Percentiles rank a stretch among this genome's conserved stretches.
Conservation (phyloP, 1,140 invertebrate species). For the Eubasilissa regina region DNA sequence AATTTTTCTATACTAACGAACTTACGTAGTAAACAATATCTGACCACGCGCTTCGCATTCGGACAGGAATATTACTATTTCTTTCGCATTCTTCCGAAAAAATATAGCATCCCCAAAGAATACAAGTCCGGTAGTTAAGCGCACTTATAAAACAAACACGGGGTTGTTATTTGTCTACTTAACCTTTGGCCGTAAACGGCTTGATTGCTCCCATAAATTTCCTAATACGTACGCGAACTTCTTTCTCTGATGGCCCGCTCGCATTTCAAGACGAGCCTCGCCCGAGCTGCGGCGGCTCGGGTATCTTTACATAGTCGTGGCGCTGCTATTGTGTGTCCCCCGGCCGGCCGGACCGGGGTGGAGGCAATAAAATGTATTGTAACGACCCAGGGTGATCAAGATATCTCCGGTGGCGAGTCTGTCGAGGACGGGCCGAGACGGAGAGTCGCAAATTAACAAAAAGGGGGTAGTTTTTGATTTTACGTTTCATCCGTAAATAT, state of each 20-base stretch:
- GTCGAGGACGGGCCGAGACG: not conserved
- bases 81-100: no score
- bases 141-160: constrained; percentile 11
- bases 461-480: no score
- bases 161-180: constrained; percentile 17
- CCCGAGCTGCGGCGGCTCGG: no score
- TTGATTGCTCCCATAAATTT: constrained; percentile 21
- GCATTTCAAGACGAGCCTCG: not conserved
- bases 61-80: no score
- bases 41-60: no score
- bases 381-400: constrained; percentile 22
- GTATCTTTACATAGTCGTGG: no score
- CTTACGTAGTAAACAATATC: no score
- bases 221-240: constrained; percentile 12
- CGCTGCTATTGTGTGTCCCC: no score
- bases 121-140: not conserved
- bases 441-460: no score
- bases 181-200: constrained; percentile 15
- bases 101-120: constrained; percentile 4
- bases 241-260: not conserved
- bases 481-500: no score
- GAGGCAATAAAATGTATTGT: constrained; percentile 20
- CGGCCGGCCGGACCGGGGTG: not conserved
- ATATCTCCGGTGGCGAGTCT: not conserved
- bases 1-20: no score